These are phyloP conservation scores for Poeciliopsis prolifica DNA, from an alignment of 2,113 vertebrate species.

Conservation along the genomic window DNA sequence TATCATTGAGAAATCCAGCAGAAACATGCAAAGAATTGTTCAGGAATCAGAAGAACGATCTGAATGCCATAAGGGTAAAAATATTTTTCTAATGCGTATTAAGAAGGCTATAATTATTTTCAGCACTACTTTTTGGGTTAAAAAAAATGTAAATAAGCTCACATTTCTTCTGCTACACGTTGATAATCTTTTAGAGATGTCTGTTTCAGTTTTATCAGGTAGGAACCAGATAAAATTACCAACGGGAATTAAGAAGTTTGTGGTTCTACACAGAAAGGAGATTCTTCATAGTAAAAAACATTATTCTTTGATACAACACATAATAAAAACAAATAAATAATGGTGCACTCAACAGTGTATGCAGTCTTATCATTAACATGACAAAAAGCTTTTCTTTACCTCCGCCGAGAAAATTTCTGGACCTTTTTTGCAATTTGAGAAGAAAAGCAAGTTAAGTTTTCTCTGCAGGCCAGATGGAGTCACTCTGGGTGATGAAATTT, in stretches of 20 bases:
- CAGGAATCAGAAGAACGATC: neutral
- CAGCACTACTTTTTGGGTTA: too few species aligned
- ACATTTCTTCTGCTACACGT: too few species aligned
- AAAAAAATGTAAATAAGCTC: too few species aligned
- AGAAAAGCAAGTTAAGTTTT: neutral
- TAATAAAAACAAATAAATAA: neutral
- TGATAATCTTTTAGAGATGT: too few species aligned
- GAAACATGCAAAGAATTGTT: neutral
- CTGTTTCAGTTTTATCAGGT: too few species aligned
- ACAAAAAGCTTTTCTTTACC: too few species aligned
- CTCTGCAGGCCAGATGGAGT: slow-evolving; percentile 1
- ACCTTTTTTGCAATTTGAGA: neutral
- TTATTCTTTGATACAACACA: neutral
- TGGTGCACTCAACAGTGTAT: neutral
- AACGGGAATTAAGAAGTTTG: neutral
- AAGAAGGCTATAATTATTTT: too few species aligned
- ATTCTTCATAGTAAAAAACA: neutral
- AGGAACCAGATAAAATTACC: neutral
- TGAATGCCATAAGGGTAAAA: neutral
- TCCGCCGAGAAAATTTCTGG: neutral
- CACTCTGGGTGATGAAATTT: slow-evolving; percentile 13
- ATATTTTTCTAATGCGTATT: too few species aligned
- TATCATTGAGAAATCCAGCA: too few species aligned
- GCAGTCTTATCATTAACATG: neutral
- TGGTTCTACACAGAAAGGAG: neutral